Evolutionary conservation across 2,888 invertebrate species (phyloP), one percentile per base, ranked within the genome.

Genomic region (Stenotaenia linearis): DNA sequence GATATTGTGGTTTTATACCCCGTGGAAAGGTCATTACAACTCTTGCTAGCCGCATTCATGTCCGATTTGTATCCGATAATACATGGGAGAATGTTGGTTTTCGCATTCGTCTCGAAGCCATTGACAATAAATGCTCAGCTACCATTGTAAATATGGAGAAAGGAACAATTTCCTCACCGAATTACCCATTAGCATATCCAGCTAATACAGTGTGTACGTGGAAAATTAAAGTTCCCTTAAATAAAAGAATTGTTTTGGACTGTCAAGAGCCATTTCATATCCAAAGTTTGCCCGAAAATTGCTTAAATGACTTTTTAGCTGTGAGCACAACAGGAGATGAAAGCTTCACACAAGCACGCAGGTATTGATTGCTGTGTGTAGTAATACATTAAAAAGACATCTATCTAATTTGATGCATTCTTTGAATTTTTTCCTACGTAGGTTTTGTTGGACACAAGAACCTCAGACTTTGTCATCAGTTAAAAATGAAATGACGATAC

Each of bases 121-220:
- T 40, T 5, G 21, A 12, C 9, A 76, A 28, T 69, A 35, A 35
- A 35, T 80, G 80, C 25, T 45, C 35, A 7, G 76, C 76, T 12
- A 45, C 40, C 15, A 77, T 79, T 25, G 45, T 50, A 12, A 28
- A 75, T 25, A 21, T 40, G 5, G 32, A 30, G n/a, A 50, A 21
- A 6, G 80, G 80, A 18, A 77, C 61, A 15, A 79, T 80, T 61
- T 28, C 56, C 9, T 74, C 79, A 21, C 80, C 80, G 5, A 78
- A 78, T 50, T 80, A 79, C 32, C 79, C 79, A 12, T 56, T 37
- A 18, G 23, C 79, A 3, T 80, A 80, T 76, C 50, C 79, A 9
- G 28, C 79, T 7, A 80, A 80, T 61, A 69, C 61, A 15, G 74
- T 79, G 3, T 80, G 80, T 28, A 78, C 61, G 7, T 80, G 80